phyloP scores from a whole-genome alignment of 2,888 invertebrate genomes.

The Octonoba sinensis region DNA sequence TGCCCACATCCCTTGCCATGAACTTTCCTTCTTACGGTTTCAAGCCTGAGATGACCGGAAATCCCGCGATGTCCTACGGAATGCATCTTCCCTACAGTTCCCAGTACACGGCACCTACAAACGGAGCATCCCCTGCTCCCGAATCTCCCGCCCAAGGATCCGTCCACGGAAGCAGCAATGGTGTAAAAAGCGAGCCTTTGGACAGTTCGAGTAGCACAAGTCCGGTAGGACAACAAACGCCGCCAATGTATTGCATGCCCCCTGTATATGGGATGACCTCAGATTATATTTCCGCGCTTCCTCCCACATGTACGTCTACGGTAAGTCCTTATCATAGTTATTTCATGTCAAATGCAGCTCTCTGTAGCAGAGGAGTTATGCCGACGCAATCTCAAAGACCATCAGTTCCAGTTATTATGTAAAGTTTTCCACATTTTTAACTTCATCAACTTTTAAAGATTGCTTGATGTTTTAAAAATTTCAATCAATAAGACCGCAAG shows the following conservation, averaged over 20 bases:
- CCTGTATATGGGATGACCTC: conserved; percentile 2
- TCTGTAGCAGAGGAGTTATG: conserved; percentile 7
- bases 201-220: conserved; percentile 1
- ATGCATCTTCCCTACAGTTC: background rate
- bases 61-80: background rate
- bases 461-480: no score
- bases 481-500: no score
- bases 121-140: background rate
- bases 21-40: background rate
- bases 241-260: background rate
- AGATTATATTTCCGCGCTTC: background rate
- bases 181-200: background rate
- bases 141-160: background rate
- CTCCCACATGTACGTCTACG: background rate
- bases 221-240: background rate
- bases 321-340: background rate
- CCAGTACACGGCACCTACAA: background rate
- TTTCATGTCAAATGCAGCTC: conserved; percentile 12
- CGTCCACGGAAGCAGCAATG: background rate
- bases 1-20: background rate
- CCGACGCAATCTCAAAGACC: conserved; percentile 14
- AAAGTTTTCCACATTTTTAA: no score
- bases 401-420: conserved; percentile 10
- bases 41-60: background rate
- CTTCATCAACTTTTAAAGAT: no score